Evolutionary conservation across 2,888 invertebrate genomes (phyloP).

Genomic region (Onchidella celtica): DNA sequence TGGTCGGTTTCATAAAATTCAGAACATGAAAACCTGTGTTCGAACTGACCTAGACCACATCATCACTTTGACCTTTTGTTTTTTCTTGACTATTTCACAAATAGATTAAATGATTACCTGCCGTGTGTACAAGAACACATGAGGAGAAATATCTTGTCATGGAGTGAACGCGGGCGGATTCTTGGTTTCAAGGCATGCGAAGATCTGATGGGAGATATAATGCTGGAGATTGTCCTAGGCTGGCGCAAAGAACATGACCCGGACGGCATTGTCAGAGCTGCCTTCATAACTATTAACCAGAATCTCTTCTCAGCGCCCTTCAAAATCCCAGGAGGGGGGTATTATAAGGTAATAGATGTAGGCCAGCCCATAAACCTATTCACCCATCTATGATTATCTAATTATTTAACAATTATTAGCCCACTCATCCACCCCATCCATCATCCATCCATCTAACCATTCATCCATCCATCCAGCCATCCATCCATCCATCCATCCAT

Average conservation of each 20-base stretch:
- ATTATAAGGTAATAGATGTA: slow-evolving; percentile 47
- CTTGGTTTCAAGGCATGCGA: slow-evolving; percentile 66
- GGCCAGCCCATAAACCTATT: no score
- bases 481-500: no score
- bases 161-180: slow-evolving; percentile 61
- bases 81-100: no score
- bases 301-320: slow-evolving; percentile 48
- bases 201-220: slow-evolving; percentile 61
- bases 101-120: slow-evolving; percentile 58
- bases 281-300: slow-evolving; percentile 23
- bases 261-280: slow-evolving; percentile 44
- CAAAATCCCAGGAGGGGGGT: slow-evolving; percentile 45
- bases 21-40: no score
- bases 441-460: no score
- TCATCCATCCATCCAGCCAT: no score
- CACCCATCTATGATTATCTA: no score
- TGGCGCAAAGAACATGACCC: slow-evolving; percentile 52
- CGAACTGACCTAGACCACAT: no score
- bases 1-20: no score
- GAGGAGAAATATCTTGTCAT: slow-evolving; percentile 59
- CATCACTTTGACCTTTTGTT: no score
- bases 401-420: no score
- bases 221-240: slow-evolving; percentile 66
- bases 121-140: slow-evolving; percentile 57
- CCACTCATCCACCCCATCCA: no score